Conservation (phyloP, 1,140 invertebrate genomes). For the Nymphalis io region DNA sequence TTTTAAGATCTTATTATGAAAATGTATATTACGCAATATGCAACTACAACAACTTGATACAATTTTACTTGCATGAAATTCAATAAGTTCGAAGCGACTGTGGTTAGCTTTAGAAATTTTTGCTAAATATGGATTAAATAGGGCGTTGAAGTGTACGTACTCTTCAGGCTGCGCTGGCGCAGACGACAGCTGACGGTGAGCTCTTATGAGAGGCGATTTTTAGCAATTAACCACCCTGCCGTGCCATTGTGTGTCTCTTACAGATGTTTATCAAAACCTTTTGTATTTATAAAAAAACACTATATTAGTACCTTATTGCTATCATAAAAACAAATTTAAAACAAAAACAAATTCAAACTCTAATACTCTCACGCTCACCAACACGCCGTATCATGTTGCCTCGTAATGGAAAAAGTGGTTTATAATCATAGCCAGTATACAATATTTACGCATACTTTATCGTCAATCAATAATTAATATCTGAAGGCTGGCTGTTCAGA, state of each 20-base stretch:
- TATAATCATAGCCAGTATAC: conserved; percentile 52
- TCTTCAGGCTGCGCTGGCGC: conserved; percentile 63
- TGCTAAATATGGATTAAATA: conserved; percentile 64
- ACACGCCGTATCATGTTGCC: conserved; percentile 41
- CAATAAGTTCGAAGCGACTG: conserved; percentile 12
- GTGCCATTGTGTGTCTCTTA: conserved; percentile 40
- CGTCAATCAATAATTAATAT: conserved; percentile 80
- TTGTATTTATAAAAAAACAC: neutral
- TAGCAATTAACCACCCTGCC: conserved; percentile 59
- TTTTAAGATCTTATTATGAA: too few species aligned
- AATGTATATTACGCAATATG: too few species aligned
- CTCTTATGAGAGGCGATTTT: conserved; percentile 46
- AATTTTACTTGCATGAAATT: neutral
- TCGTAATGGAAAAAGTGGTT: conserved; percentile 49
- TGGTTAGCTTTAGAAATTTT: conserved; percentile 19
- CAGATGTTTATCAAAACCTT: conserved; percentile 30
- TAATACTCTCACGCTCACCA: conserved; percentile 28
- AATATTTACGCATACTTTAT: conserved; percentile 77
- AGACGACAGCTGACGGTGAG: conserved; percentile 66
- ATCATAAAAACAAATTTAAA: neutral
- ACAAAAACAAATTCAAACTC: conserved; percentile 17
- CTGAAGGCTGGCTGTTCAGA: conserved; percentile 69
- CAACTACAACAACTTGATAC: too few species aligned
- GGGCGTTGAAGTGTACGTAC: conserved; percentile 50
- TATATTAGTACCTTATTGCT: neutral